phyloP scores from a whole-genome alignment of 2,888 invertebrate species.

The Tetragnatha montana region DNA sequence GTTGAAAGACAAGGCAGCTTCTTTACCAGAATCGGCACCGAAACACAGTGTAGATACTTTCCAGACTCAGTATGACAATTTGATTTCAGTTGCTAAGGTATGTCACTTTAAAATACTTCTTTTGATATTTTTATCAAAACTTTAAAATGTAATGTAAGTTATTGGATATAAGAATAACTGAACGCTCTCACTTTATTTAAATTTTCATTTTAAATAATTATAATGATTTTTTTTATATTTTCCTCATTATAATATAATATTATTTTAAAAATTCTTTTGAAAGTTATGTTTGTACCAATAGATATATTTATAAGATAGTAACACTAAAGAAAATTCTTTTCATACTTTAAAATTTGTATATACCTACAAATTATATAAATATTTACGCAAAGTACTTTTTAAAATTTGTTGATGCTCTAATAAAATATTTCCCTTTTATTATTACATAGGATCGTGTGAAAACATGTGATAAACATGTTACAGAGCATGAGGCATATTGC shows the following conservation, averaged over 20 bases:
- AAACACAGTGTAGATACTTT: constrained; percentile 84
- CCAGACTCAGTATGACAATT: constrained; percentile 83
- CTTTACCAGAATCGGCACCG: constrained; percentile 87
- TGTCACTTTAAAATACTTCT: background rate
- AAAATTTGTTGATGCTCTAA: constrained; percentile 1
- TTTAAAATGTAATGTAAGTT: too few species aligned
- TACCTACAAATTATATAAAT: background rate
- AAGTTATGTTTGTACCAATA: too few species aligned
- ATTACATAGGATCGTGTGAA: constrained; percentile 82
- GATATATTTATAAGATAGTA: too few species aligned
- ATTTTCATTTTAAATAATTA: too few species aligned
- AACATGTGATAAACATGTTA: constrained; percentile 83
- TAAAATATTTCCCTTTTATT: background rate
- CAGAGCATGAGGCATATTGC: constrained; percentile 88
- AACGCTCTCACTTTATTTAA: background rate
- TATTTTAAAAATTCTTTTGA: too few species aligned
- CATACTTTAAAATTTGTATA: background rate
- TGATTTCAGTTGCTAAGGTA: constrained; percentile 75
- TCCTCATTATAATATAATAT: too few species aligned
- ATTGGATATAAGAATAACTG: too few species aligned
- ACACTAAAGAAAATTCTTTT: too few species aligned
- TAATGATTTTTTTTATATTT: too few species aligned
- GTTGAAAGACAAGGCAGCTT: constrained; percentile 87
- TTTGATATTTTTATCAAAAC: background rate
- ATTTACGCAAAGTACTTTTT: background rate